Evolutionary conservation across 2,113 vertebrate genomes (phyloP).

Genomic region (Ginglymostoma cirratum): DNA sequence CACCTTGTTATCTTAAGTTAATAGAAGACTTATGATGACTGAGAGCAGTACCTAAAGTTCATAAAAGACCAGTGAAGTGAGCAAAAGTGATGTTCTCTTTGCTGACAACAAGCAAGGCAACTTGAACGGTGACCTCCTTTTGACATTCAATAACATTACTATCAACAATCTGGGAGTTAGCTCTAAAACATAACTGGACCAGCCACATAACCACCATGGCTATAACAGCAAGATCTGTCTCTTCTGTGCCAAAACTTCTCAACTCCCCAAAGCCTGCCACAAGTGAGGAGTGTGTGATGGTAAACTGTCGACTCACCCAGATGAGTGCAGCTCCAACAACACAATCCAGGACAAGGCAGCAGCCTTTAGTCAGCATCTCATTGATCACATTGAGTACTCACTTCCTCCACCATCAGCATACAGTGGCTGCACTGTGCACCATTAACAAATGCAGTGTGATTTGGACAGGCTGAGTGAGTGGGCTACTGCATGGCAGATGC

Average conservation of each 20-base stretch:
- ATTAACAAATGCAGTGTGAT: no score
- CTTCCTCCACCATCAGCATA: neutral
- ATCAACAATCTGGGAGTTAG: no score
- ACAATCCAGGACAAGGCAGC: no score
- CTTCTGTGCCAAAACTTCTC: neutral
- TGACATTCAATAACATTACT: no score
- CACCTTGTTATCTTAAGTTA: no score
- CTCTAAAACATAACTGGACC: no score
- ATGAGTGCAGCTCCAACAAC: neutral
- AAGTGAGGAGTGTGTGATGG: neutral
- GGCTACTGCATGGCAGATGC: no score
- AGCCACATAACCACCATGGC: no score
- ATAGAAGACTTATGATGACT: neutral
- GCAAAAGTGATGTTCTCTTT: neutral
- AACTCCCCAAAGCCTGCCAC: neutral
- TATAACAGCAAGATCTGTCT: no score
- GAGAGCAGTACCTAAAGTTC: neutral
- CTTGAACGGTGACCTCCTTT: neutral
- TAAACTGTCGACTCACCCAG: neutral
- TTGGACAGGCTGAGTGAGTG: neutral
- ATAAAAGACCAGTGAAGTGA: neutral
- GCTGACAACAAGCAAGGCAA: neutral
- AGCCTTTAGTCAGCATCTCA: neutral
- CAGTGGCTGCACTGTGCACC: neutral
- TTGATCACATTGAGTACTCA: neutral